These are phyloP conservation scores for Drosophila kurseongensis DNA, from an alignment of 1,140 invertebrate genomes.

Conservation along the genomic window DNA sequence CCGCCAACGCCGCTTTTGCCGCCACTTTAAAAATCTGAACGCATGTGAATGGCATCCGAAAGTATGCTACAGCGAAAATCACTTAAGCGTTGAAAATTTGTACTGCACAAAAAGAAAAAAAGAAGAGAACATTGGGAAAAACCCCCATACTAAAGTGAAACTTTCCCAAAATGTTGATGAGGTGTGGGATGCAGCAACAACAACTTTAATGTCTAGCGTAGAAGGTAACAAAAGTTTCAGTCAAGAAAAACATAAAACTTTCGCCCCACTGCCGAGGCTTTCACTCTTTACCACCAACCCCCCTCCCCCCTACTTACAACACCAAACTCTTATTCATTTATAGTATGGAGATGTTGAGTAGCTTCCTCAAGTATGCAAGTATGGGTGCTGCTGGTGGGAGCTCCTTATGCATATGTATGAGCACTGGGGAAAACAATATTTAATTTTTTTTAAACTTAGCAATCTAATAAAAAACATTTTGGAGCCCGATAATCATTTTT, in stretches of 20 bases:
- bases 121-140: background rate
- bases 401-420: conserved; percentile 2
- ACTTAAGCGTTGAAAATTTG: conserved; percentile 72
- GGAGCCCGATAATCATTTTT: too few species aligned
- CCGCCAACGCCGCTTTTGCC: conserved; percentile 30
- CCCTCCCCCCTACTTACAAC: background rate
- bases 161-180: conserved; percentile 62
- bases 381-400: conserved; percentile 8
- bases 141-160: conserved; percentile 22
- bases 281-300: conserved; percentile 31
- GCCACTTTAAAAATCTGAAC: conserved; percentile 58
- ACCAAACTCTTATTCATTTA: conserved; percentile 36
- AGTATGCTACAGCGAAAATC: conserved; percentile 74
- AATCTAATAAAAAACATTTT: too few species aligned
- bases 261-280: conserved; percentile 36
- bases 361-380: conserved; percentile 35
- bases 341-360: conserved; percentile 47
- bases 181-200: conserved; percentile 42
- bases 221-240: conserved; percentile 66
- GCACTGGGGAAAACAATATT: background rate
- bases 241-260: conserved; percentile 72
- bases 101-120: conserved; percentile 19
- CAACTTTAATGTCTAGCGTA: conserved; percentile 34
- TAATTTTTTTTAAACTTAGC: too few species aligned
- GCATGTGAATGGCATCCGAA: conserved; percentile 53